Evolutionary conservation across 2,888 invertebrate species (phyloP), one percentile per base, ranked within the genome.

Genomic region (Apamea crenata): DNA sequence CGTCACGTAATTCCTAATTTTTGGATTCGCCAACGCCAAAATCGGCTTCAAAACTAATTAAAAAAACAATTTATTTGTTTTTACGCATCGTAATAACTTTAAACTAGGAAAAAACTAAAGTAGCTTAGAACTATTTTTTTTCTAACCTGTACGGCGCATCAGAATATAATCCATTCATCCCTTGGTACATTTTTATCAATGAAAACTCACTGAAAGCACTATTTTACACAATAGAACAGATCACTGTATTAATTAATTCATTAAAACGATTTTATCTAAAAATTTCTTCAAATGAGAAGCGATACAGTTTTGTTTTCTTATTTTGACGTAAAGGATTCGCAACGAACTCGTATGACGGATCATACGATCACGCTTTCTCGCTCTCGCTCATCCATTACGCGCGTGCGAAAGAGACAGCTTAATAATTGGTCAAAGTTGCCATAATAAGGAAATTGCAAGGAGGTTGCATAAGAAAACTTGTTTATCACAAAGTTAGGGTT

Each of bases 141-240:
- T 93, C 95, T 96, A 96, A 97, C 97, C 97, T 97, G 96, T 96
- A 96, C 61, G 93, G 93, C 63, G 91, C 85, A 83, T 96, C 96
- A 0, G 95, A 94, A 87, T 96, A 96, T n/a, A 96, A 91, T 82
- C 96, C 96, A 87, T 96, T 96, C 92, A 96, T 94, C 40, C 94
- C 92, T 75, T 94, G 93, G 91, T 95, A 96, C 96, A 97, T 97
- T 91, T 91, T 95, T 80, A 65, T 77, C 71, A 70, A 82, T 74
- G 65, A 89, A 81, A 50, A 72, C 87, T 87, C 89, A 82, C 85
- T 86, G 87, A 88, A 85, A 89, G 83, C 90, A 91, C 90, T 89
- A 78, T 87, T 89, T 89, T 84, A 93, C 87, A 87, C 86, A 89
- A 87, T 88, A 86, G 82, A 87, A 90, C 75, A 80, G 85, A 81